These are phyloP conservation scores for Geotrypetes seraphini DNA, from an alignment of 2,797 vertebrate genomes.

Conservation along the genomic window DNA sequence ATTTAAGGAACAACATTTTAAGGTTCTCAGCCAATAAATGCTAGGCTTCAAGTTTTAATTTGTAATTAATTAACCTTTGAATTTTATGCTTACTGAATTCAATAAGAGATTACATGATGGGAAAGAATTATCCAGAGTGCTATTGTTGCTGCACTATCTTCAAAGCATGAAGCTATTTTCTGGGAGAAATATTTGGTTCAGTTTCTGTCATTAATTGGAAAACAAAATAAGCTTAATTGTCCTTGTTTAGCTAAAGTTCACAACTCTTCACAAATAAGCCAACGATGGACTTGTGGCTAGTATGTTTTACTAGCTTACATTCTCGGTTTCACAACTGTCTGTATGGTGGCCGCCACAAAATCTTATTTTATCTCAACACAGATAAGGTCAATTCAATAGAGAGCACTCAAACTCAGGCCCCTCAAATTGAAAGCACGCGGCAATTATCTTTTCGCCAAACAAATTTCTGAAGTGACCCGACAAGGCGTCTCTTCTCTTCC, in stretches of 20 bases:
- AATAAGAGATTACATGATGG: conserved; percentile 1
- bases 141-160: conserved; percentile 3
- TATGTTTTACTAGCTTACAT: no score
- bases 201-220: conserved; percentile 8
- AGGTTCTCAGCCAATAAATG: neutral
- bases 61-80: conserved; percentile 1
- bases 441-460: no score
- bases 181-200: neutral
- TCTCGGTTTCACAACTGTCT: no score
- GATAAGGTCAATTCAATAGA: no score
- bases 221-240: neutral
- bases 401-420: no score
- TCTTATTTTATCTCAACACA: no score
- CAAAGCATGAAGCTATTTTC: neutral
- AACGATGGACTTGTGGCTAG: neutral
- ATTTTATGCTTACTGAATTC: conserved; percentile 7
- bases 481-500: no score
- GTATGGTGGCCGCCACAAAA: no score
- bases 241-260: neutral
- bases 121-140: neutral
- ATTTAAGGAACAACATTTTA: neutral
- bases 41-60: conserved; percentile 1
- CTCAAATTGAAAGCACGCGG: no score
- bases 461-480: no score
- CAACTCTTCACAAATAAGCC: neutral